A percentile compares a stretch with the other conserved stretches of the same genome.
These are phyloP conservation scores for Ploceus nigricollis DNA, from an alignment of 2,113 vertebrate species.

Conservation along the genomic window DNA sequence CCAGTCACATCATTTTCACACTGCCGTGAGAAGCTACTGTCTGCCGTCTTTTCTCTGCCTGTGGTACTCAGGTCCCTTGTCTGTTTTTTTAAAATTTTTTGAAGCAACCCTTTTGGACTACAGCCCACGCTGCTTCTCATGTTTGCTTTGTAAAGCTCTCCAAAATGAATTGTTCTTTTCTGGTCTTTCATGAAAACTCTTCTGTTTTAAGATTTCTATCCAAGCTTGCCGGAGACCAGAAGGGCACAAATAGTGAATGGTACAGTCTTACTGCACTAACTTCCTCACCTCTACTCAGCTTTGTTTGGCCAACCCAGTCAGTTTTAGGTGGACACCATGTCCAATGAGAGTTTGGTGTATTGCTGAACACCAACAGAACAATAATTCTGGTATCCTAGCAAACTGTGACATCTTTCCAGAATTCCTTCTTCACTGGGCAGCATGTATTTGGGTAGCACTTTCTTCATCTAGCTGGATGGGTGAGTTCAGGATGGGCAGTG, in stretches of 20 bases:
- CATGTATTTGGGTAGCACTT: background rate
- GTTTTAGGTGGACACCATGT: background rate
- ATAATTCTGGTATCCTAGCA: background rate
- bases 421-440: background rate
- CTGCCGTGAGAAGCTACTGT: background rate
- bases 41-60: background rate
- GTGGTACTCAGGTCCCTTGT: background rate
- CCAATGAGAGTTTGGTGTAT: background rate
- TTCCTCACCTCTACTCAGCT: background rate
- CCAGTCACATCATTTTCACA: background rate
- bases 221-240: background rate
- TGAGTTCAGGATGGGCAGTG: background rate
- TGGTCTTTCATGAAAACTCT: background rate
- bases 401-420: too few relatives aligned
- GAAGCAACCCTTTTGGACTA: background rate
- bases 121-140: background rate
- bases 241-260: background rate
- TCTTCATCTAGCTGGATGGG: background rate
- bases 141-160: background rate
- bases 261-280: background rate
- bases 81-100: background rate
- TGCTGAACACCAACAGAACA: background rate
- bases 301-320: background rate
- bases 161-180: background rate
- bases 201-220: background rate